Percentiles rank a stretch among this genome's conserved stretches.
These are phyloP conservation scores for Lordiphosa stackelbergi DNA, from an alignment of 1,140 invertebrate genomes.

Conservation along the genomic window DNA sequence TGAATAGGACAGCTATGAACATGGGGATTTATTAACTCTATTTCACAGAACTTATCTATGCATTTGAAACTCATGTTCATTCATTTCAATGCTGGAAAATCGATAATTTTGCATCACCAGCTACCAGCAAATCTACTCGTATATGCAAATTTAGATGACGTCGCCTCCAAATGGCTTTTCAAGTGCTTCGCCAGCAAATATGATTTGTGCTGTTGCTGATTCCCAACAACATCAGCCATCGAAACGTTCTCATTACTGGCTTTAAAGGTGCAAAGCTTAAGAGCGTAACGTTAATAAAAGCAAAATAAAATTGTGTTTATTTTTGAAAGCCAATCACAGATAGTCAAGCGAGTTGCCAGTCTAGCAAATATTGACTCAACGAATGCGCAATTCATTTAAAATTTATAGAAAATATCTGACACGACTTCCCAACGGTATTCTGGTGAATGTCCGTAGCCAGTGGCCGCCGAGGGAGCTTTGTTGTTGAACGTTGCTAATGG, in stretches of 20 bases:
- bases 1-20: background rate
- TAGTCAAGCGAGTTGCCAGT: constrained; percentile 8
- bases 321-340: constrained; percentile 35
- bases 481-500: constrained; percentile 6
- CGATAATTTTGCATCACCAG: constrained; percentile 6
- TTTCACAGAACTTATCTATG: background rate
- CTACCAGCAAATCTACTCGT: too few species aligned
- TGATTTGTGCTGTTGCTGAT: constrained; percentile 13
- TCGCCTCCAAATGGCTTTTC: constrained; percentile 3
- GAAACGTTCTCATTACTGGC: constrained; percentile 6
- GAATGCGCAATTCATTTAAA: constrained; percentile 54
- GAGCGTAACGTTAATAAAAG: constrained; percentile 48
- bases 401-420: constrained; percentile 56
- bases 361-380: constrained; percentile 59
- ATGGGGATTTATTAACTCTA: constrained; percentile 3
- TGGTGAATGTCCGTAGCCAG: background rate
- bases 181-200: constrained; percentile 16
- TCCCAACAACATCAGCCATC: background rate
- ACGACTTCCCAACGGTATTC: background rate
- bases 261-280: constrained; percentile 32
- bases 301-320: constrained; percentile 57
- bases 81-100: constrained; percentile 27
- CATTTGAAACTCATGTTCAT: background rate
- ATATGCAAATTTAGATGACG: constrained; percentile 8
- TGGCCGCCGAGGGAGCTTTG: background rate